Evolutionary conservation across 2,113 vertebrate species (phyloP).

Genomic region (Paedocypris sp.): DNA sequence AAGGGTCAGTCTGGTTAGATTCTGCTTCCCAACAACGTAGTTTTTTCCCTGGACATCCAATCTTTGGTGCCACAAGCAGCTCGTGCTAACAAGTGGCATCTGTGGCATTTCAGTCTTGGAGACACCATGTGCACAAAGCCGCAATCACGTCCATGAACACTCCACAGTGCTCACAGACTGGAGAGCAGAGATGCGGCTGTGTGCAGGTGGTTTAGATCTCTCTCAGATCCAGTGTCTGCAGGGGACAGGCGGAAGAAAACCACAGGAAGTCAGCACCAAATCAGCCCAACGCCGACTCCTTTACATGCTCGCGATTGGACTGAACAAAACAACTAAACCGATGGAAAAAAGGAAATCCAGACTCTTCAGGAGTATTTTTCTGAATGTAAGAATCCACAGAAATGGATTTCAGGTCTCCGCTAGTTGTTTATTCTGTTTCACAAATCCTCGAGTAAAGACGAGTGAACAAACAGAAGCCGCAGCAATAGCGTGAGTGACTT

Average conservation of each 20-base stretch:
- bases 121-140: not conserved
- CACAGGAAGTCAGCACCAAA: not conserved
- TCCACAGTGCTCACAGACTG: not conserved
- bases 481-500: not conserved
- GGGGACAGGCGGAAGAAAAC: slow-evolving; percentile 2
- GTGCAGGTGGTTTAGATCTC: slow-evolving; percentile 5
- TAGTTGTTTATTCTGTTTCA: slow-evolving; percentile 27
- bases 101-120: not conserved
- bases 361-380: not conserved
- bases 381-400: not conserved
- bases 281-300: not conserved
- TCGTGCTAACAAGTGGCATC: not conserved
- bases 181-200: not conserved
- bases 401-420: slow-evolving; percentile 5
- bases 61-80: too few species aligned
- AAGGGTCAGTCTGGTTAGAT: too few species aligned
- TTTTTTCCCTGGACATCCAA: too few species aligned
- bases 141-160: not conserved
- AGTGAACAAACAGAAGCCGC: not conserved
- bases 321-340: not conserved
- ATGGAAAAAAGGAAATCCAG: not conserved
- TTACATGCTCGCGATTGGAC: not conserved
- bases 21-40: too few species aligned
- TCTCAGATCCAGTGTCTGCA: not conserved
- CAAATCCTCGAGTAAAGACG: slow-evolving; percentile 12